Base-by-base conservation (phyloP, 2,888 invertebrate genomes). In the Loripinus fragilis region DNA sequence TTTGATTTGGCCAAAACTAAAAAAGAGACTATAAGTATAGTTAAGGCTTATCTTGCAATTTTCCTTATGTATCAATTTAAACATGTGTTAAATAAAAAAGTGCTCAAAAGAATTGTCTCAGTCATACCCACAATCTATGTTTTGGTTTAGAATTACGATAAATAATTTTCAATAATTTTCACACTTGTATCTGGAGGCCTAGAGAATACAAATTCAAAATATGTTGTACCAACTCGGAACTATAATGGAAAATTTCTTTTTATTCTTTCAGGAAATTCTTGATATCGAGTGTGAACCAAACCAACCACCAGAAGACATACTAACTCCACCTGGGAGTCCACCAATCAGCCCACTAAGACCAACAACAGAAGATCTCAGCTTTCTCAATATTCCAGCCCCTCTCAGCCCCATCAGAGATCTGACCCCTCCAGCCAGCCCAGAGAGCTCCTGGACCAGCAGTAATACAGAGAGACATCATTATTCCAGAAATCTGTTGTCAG, bases 311-410 rank as follows among this genome's bases (percentile, higher is more conserved):
- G 52, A 23, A 52, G 52, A 28, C 25, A 2, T 25, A 0, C 33
- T 73, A 50, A 68, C 55, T 20, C 69, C 71, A n/a, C 69, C 76
- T 2, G 50, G 42, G 41, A 50, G 28, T 20, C 67, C 68, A 15
- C 33, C 45, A 48, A 35, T 23, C 8, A 25, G 28, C 25, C 50
- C 66, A n/a, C 35, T 30, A n/a, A 30, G 33, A 17, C 55, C 52
- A 42, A 68, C 48, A 15, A 33, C 52, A 0, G 28, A 45, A 28
- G 76, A 76, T 20, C 8, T 74, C 17, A 35, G 65, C 71, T 72
- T 79, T 41, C 69, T 75, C 45, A 55, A 70, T 52, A 72, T 80
- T 25, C 80, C 80, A 23, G 38, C 67, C 20, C 71, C 64, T n/a
- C 35, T 80, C 0, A 71, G 71, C 20, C 80, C 80, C 25, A 71